phyloP scores from a whole-genome alignment of 2,797 vertebrate genomes.

The Rhinophrynus dorsalis region DNA sequence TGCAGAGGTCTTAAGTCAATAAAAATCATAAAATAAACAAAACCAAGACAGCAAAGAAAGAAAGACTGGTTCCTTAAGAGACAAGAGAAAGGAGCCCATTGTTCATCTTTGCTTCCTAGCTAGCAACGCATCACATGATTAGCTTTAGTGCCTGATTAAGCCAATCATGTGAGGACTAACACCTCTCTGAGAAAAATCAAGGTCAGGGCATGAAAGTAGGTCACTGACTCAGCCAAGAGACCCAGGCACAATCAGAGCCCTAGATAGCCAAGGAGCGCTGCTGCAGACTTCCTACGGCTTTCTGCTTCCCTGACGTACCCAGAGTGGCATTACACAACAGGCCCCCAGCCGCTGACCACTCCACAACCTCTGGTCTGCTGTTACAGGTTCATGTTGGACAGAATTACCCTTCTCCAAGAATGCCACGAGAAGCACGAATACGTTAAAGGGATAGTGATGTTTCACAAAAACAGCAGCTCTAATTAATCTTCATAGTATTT shows the following conservation, averaged over 20 bases:
- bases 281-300: constrained; percentile 12
- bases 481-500: no score
- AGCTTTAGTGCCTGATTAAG: constrained; percentile 60
- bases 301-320: no score
- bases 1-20: no score
- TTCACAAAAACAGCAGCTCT: no score
- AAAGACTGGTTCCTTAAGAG: neutral
- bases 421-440: no score
- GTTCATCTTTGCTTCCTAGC: constrained; percentile 43
- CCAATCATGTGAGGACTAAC: constrained; percentile 57
- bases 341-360: neutral
- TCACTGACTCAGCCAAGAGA: constrained; percentile 60
- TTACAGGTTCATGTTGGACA: no score
- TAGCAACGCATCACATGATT: constrained; percentile 45
- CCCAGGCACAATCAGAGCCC: constrained; percentile 50
- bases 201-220: constrained; percentile 75
- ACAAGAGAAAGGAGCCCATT: neutral
- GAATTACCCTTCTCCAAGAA: no score
- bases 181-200: constrained; percentile 65
- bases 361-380: no score
- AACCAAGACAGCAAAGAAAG: no score
- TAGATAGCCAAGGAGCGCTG: constrained; percentile 43
- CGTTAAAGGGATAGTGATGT: no score
- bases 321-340: neutral
- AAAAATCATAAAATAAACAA: no score